phyloP scores from a whole-genome alignment of 1,140 invertebrate species.

The Cardiocondyla obscurior region DNA sequence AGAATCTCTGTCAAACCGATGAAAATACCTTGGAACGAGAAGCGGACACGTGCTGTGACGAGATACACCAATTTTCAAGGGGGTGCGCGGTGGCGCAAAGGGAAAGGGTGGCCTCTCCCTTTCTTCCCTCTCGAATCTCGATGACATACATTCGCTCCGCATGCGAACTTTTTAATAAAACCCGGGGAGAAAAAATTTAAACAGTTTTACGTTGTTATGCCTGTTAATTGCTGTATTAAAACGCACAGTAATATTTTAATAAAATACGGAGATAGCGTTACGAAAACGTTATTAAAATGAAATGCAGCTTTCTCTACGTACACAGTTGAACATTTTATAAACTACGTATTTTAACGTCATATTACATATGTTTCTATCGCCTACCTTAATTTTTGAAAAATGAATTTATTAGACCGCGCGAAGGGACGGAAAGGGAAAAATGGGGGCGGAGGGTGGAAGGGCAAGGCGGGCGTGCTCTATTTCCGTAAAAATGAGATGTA shows the following conservation, averaged over 20 bases:
- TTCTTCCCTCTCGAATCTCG: not conserved
- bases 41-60: not conserved
- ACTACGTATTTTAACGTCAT: constrained; percentile 35
- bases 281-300: not conserved
- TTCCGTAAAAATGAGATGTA: constrained; percentile 45
- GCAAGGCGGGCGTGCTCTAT: constrained; percentile 14
- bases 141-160: no score
- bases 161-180: not conserved
- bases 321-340: not conserved
- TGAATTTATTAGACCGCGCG: constrained; percentile 48
- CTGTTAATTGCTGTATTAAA: not conserved
- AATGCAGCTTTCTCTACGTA: not conserved
- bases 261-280: not conserved
- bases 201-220: not conserved
- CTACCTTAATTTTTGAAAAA: constrained; percentile 49
- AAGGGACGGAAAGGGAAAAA: no score
- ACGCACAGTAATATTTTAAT: not conserved
- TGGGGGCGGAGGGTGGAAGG: no score
- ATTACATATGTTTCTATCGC: constrained; percentile 30
- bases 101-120: no score
- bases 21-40: not conserved
- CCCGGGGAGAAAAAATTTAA: not conserved
- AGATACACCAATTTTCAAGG: not conserved
- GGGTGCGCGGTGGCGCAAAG: no score
- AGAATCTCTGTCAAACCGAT: constrained; percentile 28